These are phyloP conservation scores for Athripsodes cinereus DNA, from an alignment of 2,888 invertebrate species.

Conservation along the genomic window DNA sequence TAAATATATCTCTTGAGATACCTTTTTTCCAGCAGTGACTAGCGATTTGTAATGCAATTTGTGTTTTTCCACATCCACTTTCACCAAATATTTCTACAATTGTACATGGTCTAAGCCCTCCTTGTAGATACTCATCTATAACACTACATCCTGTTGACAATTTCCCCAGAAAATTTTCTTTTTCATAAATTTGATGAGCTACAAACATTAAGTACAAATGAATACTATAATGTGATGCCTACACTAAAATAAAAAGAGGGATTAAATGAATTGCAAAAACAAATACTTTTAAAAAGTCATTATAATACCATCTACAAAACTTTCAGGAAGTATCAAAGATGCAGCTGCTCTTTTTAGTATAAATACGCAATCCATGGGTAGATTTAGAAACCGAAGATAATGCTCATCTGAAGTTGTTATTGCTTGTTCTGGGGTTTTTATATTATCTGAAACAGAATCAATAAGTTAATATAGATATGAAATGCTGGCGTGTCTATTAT, in stretches of 20 bases:
- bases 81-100: slow-evolving; percentile 77
- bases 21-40: slow-evolving; percentile 54
- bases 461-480: background rate
- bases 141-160: slow-evolving; percentile 51
- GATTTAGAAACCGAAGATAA: background rate
- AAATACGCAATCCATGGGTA: background rate
- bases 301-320: background rate
- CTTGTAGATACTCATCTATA: slow-evolving; percentile 55
- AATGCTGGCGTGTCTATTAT: no score
- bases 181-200: slow-evolving; percentile 31
- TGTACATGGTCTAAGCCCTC: slow-evolving; percentile 62
- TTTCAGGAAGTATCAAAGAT: background rate
- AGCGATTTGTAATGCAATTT: slow-evolving; percentile 66
- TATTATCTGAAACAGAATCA: background rate
- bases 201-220: slow-evolving; percentile 28
- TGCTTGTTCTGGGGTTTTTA: background rate
- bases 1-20: no score
- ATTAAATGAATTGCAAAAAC: no score
- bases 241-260: no score
- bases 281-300: no score
- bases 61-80: slow-evolving; percentile 78
- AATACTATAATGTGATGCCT: background rate
- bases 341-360: background rate
- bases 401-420: background rate
- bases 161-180: slow-evolving; percentile 24